These are phyloP conservation scores for Circaetus cinerascens DNA, from an alignment of 2,113 vertebrate species.

Conservation along the genomic window DNA sequence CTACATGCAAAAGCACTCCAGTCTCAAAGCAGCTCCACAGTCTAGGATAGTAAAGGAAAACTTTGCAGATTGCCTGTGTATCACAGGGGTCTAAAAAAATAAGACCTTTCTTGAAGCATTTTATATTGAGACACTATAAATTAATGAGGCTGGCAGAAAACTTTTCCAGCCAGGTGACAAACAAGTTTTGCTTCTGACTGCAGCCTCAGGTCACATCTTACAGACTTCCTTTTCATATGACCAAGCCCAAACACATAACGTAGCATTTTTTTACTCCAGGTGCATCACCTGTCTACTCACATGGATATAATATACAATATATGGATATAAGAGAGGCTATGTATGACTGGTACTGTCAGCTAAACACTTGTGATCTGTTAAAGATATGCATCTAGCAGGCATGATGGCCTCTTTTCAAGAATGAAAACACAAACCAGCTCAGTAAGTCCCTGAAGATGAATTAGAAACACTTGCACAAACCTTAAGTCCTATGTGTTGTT, in stretches of 20 bases:
- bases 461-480: not conserved
- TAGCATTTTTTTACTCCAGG: not conserved
- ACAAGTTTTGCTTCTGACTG: not conserved
- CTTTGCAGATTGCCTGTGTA: not conserved
- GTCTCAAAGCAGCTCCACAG: not conserved
- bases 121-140: not conserved
- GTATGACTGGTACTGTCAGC: not conserved
- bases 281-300: not conserved
- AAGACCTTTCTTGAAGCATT: not conserved
- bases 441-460: not conserved
- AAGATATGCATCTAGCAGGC: not conserved
- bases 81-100: not conserved
- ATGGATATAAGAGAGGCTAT: not conserved
- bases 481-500: not conserved
- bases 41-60: not conserved
- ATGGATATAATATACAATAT: not conserved
- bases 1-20: not conserved
- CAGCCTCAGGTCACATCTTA: not conserved
- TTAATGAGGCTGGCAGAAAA: not conserved
- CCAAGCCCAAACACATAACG: not conserved
- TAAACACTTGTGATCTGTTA: not conserved
- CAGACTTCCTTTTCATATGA: not conserved
- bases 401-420: not conserved
- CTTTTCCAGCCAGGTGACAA: not conserved
- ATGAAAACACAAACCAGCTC: not conserved